Base-by-base conservation (phyloP, 2,888 invertebrate species). In the Microchrysa polita region DNA sequence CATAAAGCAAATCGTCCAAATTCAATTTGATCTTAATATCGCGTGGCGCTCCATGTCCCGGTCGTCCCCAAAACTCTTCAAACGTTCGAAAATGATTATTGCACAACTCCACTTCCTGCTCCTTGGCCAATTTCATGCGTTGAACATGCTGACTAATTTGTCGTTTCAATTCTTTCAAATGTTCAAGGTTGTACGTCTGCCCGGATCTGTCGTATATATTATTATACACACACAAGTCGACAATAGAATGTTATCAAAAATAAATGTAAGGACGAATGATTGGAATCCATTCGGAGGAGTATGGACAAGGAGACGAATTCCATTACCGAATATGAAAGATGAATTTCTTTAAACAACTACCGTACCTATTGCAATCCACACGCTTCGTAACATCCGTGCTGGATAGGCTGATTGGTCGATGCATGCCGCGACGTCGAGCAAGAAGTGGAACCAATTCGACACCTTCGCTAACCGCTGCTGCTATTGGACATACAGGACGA, bases 31-130 rank as follows among this genome's bases (percentile, higher is more conserved):
- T 80, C 76, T 79, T 82, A 69, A 81, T 80, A 42, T 79, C 77
- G 69, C 79, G 78, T 55, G 82, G 85, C 40, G 85, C 85, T 53
- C 85, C 85, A 77, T 85, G 91, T 0, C 94, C 94, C 0, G 93
- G 93, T 61, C 92, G 88, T 27, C 94, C 93, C 94, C 94, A 94
- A 78, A 92, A 87, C 10, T 89, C 88, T 65, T 90, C 89, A 90
- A 93, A 93, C 1, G 93, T 92, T 77, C 88, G 88, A 82, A 93
- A 92, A 82, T 94, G 94, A 77, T 87, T 87, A 67, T 87, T 87
- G 74, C 89, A 89, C 78, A 88, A 88, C 81, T 91, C 91, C 42
- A 88, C 87, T 52, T 93, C 93, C 74, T 79, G 77, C 75, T 82
- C 82, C 76, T 79, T 81, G 14, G 80, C 78, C 67, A 81, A 76